Conservation (phyloP, 2,797 vertebrate genomes). For the Phrynocephalus guinanensis region DNA sequence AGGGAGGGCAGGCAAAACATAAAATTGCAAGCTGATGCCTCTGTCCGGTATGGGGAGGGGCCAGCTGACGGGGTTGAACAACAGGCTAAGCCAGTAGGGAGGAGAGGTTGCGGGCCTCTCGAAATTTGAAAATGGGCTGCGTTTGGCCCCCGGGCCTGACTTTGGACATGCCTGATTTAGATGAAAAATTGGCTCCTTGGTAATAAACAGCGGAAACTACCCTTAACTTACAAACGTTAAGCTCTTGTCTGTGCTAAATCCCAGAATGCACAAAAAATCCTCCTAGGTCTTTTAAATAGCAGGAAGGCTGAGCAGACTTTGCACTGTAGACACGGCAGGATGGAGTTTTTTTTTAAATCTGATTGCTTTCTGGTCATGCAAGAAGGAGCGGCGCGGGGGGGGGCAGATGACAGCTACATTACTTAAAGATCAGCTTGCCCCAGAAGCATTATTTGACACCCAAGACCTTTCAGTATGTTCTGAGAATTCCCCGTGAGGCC, state of each 20-base stretch:
- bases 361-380: neutral
- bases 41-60: too few relatives aligned
- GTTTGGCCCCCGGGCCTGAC: too few relatives aligned
- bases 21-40: too few relatives aligned
- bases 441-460: neutral
- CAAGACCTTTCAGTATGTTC: neutral
- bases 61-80: too few relatives aligned
- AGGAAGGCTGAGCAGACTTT: neutral
- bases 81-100: too few relatives aligned
- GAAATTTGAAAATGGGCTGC: too few relatives aligned
- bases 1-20: too few relatives aligned
- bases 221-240: neutral
- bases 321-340: neutral
- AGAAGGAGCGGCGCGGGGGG: neutral
- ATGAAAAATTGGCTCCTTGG: neutral
- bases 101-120: too few relatives aligned
- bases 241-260: neutral
- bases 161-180: neutral
- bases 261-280: neutral
- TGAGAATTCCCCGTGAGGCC: neutral
- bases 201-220: neutral
- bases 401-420: neutral
- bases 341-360: neutral
- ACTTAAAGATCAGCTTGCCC: neutral
- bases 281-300: neutral